Evolutionary conservation across 2,888 invertebrate genomes (phyloP).

Genomic region (Pollenia angustigena): DNA sequence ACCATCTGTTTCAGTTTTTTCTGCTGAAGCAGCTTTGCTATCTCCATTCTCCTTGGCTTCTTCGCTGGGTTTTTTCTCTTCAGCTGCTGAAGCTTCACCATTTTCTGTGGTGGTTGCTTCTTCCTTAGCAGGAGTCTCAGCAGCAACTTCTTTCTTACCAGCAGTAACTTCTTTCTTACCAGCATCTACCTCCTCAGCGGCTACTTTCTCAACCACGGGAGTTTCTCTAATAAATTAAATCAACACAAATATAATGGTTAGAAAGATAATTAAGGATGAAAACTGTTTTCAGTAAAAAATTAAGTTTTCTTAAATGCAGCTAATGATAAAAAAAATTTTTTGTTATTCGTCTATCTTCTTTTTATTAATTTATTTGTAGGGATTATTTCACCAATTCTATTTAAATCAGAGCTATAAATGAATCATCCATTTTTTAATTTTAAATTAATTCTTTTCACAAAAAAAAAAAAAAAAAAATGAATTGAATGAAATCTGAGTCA

Average conservation of each 20-base stretch:
- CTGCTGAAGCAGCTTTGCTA: slow-evolving; percentile 72
- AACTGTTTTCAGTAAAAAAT: too few species aligned
- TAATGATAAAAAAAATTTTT: too few species aligned
- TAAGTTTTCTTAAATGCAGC: too few species aligned
- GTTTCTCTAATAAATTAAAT: slow-evolving; percentile 78
- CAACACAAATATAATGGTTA: slow-evolving; percentile 30
- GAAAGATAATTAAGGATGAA: background rate
- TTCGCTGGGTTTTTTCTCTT: slow-evolving; percentile 69
- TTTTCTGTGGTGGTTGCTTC: slow-evolving; percentile 76
- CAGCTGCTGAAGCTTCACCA: slow-evolving; percentile 72
- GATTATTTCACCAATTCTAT: too few species aligned
- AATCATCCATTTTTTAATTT: too few species aligned
- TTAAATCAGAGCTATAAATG: too few species aligned
- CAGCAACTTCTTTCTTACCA: slow-evolving; percentile 76
- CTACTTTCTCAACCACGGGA: slow-evolving; percentile 83
- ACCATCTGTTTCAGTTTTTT: slow-evolving; percentile 72
- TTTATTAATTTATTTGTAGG: too few species aligned
- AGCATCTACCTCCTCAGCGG: slow-evolving; percentile 82
- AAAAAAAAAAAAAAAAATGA: too few species aligned
- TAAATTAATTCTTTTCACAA: too few species aligned
- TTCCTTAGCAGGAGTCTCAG: slow-evolving; percentile 80
- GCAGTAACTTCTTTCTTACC: slow-evolving; percentile 81
- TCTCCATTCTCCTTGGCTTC: slow-evolving; percentile 75
- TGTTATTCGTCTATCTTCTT: too few species aligned
- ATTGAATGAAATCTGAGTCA: too few species aligned